Conservation (phyloP, 2,888 invertebrate species). For the Agrenia bidenticulata region DNA sequence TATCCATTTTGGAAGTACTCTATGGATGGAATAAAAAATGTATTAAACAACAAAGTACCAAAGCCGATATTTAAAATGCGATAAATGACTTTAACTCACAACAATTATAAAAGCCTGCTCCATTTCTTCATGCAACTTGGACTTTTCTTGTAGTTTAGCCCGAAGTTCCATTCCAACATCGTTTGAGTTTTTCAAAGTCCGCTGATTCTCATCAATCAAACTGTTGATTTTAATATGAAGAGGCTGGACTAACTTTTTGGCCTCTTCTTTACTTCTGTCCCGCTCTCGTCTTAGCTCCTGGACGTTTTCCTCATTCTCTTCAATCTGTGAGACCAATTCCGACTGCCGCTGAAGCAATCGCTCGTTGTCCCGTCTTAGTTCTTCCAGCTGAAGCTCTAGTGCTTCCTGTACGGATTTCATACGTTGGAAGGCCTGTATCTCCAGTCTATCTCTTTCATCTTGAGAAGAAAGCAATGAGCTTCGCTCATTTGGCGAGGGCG, state of each 20-base stretch:
- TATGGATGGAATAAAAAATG: constrained; percentile 14
- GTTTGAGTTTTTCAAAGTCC: constrained; percentile 36
- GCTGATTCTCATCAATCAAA: constrained; percentile 44
- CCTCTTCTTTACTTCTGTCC: constrained; percentile 43
- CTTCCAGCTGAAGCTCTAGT: constrained; percentile 41
- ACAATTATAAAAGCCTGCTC: constrained; percentile 48
- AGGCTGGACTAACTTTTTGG: constrained; percentile 35
- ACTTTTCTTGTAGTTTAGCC: constrained; percentile 37
- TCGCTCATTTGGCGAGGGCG: not conserved
- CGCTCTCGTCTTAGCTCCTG: constrained; percentile 45
- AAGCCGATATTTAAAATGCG: not conserved
- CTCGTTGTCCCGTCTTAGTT: constrained; percentile 41
- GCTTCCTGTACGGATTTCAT: constrained; percentile 40
- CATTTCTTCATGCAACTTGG: constrained; percentile 44
- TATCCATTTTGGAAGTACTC: constrained; percentile 51
- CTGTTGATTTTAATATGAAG: constrained; percentile 34
- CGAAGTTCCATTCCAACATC: constrained; percentile 37
- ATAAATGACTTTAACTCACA: constrained; percentile 32
- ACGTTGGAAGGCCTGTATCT: constrained; percentile 10
- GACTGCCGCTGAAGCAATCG: constrained; percentile 37
- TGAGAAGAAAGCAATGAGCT: not conserved
- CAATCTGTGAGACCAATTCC: constrained; percentile 41
- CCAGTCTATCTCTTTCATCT: constrained; percentile 11
- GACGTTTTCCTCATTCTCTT: constrained; percentile 44
- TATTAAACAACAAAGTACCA: not conserved